These are phyloP conservation scores for Caenorhabditis briggsae DNA, from an alignment of 1,140 invertebrate species.

Conservation along the genomic window DNA sequence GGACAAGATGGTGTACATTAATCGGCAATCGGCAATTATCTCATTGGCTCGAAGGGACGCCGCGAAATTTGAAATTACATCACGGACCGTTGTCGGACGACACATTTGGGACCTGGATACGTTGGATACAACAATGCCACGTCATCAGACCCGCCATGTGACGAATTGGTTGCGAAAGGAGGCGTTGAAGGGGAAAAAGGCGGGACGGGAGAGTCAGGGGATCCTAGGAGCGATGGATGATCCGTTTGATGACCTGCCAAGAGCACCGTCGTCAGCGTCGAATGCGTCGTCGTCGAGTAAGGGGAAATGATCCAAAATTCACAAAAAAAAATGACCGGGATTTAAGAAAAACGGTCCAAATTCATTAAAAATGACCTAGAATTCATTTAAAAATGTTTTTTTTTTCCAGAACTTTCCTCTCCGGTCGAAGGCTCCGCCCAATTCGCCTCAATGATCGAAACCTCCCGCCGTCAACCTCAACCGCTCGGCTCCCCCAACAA, in stretches of 20 bases:
- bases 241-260: constrained; percentile 64
- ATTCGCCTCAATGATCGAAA: constrained; percentile 44
- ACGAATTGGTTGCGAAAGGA: constrained; percentile 66
- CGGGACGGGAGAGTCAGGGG: constrained; percentile 48
- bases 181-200: constrained; percentile 43
- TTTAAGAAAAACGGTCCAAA: too few species aligned
- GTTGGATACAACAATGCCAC: not conserved
- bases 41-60: constrained; percentile 2
- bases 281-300: not conserved
- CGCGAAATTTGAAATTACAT: constrained; percentile 53
- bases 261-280: constrained; percentile 42
- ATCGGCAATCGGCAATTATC: constrained; percentile 65
- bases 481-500: constrained; percentile 12
- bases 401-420: not conserved
- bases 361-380: too few species aligned
- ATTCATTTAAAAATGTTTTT: too few species aligned
- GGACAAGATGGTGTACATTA: constrained; percentile 63
- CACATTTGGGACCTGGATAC: constrained; percentile 63
- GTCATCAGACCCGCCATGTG: constrained; percentile 54
- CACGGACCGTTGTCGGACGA: constrained; percentile 61
- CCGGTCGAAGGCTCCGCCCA: constrained; percentile 13
- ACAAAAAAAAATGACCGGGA: too few species aligned
- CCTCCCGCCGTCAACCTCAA: constrained; percentile 41
- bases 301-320: too few species aligned
- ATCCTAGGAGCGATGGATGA: constrained; percentile 67